These are phyloP conservation scores for Lepisosteus osseus DNA, from an alignment of 2,113 vertebrate species.

Conservation along the genomic window DNA sequence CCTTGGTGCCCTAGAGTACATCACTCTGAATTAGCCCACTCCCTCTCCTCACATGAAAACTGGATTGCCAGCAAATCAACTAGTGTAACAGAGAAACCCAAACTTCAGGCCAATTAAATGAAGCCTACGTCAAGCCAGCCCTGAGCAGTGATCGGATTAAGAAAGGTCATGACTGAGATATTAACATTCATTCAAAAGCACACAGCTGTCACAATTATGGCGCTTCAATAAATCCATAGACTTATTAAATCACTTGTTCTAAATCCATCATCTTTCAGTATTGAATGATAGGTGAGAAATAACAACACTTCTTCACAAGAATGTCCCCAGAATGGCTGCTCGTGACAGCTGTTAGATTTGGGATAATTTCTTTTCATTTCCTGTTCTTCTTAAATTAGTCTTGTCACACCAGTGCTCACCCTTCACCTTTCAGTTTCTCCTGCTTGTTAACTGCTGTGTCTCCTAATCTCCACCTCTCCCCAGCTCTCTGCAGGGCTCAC, in stretches of 20 bases:
- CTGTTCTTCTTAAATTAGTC: slow-evolving; percentile 65
- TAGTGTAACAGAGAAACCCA: not conserved
- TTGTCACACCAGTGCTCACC: slow-evolving; percentile 51
- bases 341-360: too few relatives aligned
- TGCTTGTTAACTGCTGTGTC: slow-evolving; percentile 42
- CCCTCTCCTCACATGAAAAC: not conserved
- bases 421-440: slow-evolving; percentile 38
- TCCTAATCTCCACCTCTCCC: slow-evolving; percentile 31
- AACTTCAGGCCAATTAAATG: not conserved
- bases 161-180: slow-evolving; percentile 30
- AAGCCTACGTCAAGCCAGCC: not conserved
- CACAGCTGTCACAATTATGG: too few relatives aligned
- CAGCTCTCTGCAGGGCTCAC: slow-evolving; percentile 53
- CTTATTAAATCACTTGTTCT: too few relatives aligned
- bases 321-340: too few relatives aligned
- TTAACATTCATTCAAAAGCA: too few relatives aligned
- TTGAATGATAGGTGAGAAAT: too few relatives aligned
- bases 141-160: slow-evolving; percentile 7
- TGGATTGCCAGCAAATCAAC: not conserved
- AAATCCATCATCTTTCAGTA: too few relatives aligned
- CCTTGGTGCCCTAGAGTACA: not conserved
- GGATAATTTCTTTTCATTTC: slow-evolving; percentile 62
- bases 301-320: too few relatives aligned
- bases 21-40: not conserved
- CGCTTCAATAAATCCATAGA: too few relatives aligned